Evolutionary conservation across 2,888 invertebrate species (phyloP).

Genomic region (Ormia ochracea): DNA sequence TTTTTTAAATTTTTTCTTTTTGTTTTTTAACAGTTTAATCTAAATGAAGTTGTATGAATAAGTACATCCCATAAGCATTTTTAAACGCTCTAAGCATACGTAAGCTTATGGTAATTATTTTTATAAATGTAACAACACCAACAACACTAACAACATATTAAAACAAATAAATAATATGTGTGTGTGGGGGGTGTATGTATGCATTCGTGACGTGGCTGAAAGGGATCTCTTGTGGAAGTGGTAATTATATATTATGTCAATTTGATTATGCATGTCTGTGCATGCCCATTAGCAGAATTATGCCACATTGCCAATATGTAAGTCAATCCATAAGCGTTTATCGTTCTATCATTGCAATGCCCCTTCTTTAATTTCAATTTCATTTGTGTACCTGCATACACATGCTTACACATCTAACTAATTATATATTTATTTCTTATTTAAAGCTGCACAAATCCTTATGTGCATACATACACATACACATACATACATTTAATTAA

Average conservation of each 20-base stretch:
- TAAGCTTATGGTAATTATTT: conserved; percentile 27
- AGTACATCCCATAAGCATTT: neutral
- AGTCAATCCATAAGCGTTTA: neutral
- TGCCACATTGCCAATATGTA: neutral
- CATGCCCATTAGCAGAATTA: neutral
- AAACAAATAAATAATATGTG: no score
- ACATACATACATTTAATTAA: no score
- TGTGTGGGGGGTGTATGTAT: no score
- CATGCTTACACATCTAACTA: neutral
- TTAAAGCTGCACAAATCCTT: no score
- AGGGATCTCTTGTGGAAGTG: neutral
- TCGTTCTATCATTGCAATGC: neutral
- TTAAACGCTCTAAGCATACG: conserved; percentile 45
- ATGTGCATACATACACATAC: no score
- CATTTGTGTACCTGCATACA: no score
- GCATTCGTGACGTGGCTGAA: neutral
- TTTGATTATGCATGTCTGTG: neutral
- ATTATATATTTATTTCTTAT: neutral
- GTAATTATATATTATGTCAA: conserved; percentile 23
- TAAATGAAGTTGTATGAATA: conserved; percentile 40
- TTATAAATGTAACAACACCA: neutral
- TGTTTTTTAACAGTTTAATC: conserved; percentile 37
- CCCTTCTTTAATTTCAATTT: conserved; percentile 28
- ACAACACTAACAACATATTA: no score
- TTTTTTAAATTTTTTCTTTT: conserved; percentile 28